Evolutionary conservation across 92 coral and sea anemone species (phyloP).

Genomic region (Actinernus sp.): DNA sequence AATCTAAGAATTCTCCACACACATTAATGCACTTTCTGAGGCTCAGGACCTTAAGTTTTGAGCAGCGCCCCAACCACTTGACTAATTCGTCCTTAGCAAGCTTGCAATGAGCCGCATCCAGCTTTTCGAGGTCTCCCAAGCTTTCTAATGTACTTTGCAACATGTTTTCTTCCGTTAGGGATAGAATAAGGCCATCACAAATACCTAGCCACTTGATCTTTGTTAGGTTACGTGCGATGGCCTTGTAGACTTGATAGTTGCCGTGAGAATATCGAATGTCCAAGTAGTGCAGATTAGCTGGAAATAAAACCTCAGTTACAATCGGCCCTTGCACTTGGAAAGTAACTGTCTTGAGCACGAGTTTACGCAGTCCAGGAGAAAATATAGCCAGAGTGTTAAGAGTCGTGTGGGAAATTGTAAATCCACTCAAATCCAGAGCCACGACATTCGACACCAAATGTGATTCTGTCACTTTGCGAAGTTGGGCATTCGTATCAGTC

Average conservation of each 20-base stretch:
- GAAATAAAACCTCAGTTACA: constrained; percentile 31
- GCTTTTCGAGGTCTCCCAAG: constrained; percentile 57
- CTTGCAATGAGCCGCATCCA: constrained; percentile 74
- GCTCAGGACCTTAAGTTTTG: constrained; percentile 53
- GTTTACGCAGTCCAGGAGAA: constrained; percentile 52
- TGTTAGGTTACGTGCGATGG: constrained; percentile 51
- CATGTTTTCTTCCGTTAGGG: constrained; percentile 16
- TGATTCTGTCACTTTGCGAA: constrained; percentile 17
- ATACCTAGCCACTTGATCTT: constrained; percentile 72
- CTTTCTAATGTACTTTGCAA: constrained; percentile 21
- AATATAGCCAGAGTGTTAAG: constrained; percentile 47
- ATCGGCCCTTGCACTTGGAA: constrained; percentile 15
- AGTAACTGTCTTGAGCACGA: constrained; percentile 65
- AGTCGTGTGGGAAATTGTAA: constrained; percentile 38
- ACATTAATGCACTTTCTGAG: constrained; percentile 69
- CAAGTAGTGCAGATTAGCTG: constrained; percentile 39
- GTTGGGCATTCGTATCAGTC: constrained; percentile 3
- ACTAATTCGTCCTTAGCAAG: constrained; percentile 44
- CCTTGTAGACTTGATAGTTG: constrained; percentile 33
- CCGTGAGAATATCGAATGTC: constrained; percentile 81
- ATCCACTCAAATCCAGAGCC: constrained; percentile 69
- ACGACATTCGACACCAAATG: constrained; percentile 40
- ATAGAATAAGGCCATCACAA: constrained; percentile 66
- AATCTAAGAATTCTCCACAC: constrained; percentile 43
- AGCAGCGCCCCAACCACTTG: constrained; percentile 33